Evolutionary conservation across 2,888 invertebrate genomes (phyloP).

Genomic region (Calameuta idolon): DNA sequence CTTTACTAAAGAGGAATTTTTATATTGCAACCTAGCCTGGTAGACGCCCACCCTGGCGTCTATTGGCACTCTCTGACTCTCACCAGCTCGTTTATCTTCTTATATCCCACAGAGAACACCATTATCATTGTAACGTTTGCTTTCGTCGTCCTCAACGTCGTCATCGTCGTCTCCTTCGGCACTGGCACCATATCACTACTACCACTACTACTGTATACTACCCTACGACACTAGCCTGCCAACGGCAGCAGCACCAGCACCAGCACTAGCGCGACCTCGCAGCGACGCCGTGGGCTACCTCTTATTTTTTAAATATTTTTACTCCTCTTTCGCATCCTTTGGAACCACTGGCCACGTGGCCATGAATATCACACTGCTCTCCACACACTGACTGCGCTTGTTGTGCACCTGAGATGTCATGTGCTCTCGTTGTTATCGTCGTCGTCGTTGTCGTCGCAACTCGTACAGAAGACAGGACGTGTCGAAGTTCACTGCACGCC

Average conservation of each 20-base stretch:
- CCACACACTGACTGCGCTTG: not conserved
- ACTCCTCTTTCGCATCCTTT: slow-evolving; percentile 2
- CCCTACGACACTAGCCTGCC: not conserved
- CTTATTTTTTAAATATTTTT: slow-evolving; percentile 18
- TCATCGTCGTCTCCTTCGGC: not conserved
- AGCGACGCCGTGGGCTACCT: not conserved
- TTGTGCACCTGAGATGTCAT: not conserved
- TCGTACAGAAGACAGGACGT: slow-evolving; percentile 3
- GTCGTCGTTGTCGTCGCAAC: not conserved
- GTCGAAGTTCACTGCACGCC: slow-evolving; percentile 29
- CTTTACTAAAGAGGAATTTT: slow-evolving; percentile 9
- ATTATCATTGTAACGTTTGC: slow-evolving; percentile 6
- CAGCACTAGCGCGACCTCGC: slow-evolving; percentile 1
- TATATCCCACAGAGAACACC: not conserved
- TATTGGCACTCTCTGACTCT: slow-evolving; percentile 15
- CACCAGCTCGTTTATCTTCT: slow-evolving; percentile 22
- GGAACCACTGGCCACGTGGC: slow-evolving; percentile 29
- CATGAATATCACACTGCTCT: slow-evolving; percentile 1
- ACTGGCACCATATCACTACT: slow-evolving; percentile 7
- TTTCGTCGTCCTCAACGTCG: slow-evolving; percentile 4
- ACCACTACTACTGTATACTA: not conserved
- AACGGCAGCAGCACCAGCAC: slow-evolving; percentile 5
- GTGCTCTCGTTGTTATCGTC: not conserved
- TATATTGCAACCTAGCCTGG: slow-evolving; percentile 10
- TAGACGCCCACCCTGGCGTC: slow-evolving; percentile 3